Evolutionary conservation across 2,113 vertebrate species (phyloP), one percentile per base, ranked within the genome.

Genomic region (Typhlomys cinereus): DNA sequence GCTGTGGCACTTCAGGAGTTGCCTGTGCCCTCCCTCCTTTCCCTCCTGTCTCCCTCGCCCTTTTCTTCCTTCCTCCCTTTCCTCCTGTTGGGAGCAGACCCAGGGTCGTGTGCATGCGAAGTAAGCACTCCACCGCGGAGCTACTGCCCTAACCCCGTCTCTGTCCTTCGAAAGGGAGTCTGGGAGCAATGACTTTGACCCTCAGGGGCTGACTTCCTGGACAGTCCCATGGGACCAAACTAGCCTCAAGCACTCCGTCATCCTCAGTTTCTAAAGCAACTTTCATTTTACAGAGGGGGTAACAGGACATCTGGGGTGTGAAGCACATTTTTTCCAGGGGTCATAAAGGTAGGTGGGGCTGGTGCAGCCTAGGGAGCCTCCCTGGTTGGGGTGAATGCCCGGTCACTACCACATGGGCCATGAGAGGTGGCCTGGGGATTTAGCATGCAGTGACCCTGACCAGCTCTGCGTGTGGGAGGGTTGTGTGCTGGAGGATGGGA

Each of bases 221-320:
- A 54, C 4, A 34, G n/a, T 41, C 46, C 31, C 3, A 29, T 8
- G 9, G 46, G 31, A 44, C 21, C 31, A 59, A 1, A 44, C 44
- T 15, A 46, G 8, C 41, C 46, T 34, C 39, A 9, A 39, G 27
- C n/a, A 4, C 36, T 25, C 4, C 4, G 31, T 10, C 1, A 2
- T 31, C n/a, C 46, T 11, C 31, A 27, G 20, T 18, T n/a, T n/a
- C 41, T 25, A 2, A 0, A 1, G 2, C 13, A 3, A 1, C 20
- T 31, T 74, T 14, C 25, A 39, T 66, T 64, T 71, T 52, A 25
- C 31, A 44, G 46, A 78, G 17, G 61, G 71, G 57, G 27, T 23
- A 70, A 7, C n/a, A 2, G 70, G 20, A 54, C 66, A 12, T 5
- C 10, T 21, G 7, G 7, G 15, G 1, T 12, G 3, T 34, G n/a